Base-by-base conservation (phyloP, 1,140 invertebrate genomes). In the Drosophila nigromelanica region DNA sequence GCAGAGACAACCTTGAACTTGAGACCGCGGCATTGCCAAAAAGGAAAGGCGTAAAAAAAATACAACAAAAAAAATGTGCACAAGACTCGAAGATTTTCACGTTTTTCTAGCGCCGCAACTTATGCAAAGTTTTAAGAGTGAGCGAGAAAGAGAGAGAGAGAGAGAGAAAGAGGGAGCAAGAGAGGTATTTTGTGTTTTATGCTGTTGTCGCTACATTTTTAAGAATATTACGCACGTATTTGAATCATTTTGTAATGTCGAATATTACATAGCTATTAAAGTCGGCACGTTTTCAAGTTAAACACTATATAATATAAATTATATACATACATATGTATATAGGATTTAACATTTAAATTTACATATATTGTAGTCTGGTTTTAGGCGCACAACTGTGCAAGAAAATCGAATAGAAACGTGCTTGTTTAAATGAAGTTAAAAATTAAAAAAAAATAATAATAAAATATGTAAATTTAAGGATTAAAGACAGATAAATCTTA, bases 161-260 rank as follows among this genome's bases (percentile, higher is more conserved):
- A 37, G 30, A n/a, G 27, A 12, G 35, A 8, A 18, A 18, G 18
- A 18, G 18, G 2, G n/a, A n/a, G n/a, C n/a, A n/a, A n/a, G 15
- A 14, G 15, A 33, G 24, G 12, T 35, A 7, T 24, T 27, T 27
- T 27, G 27, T 35, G 33, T 35, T 35, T 35, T 8, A 35, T 35
- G 33, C 2, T 35, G 8, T 12, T 51, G 35, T 18, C n/a, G 30
- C 12, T 51, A 47, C 50, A 50, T 70, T 68, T 72, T 47, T 7
- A 42, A 39, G 37, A 60, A 63, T n/a, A 77, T 81, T 73, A 69
- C 73, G 80, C 78, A 80, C 78, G 76, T 85, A 76, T 68, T 80
- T 70, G 45, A 68, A 62, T 69, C 76, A 70, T 85, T 83, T 85
- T 63, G 54, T 76, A 80, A 79, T 83, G 70, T 64, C 78, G 47